Conservation (phyloP, 1,140 invertebrate species). For the Papilio aristodemus region DNA sequence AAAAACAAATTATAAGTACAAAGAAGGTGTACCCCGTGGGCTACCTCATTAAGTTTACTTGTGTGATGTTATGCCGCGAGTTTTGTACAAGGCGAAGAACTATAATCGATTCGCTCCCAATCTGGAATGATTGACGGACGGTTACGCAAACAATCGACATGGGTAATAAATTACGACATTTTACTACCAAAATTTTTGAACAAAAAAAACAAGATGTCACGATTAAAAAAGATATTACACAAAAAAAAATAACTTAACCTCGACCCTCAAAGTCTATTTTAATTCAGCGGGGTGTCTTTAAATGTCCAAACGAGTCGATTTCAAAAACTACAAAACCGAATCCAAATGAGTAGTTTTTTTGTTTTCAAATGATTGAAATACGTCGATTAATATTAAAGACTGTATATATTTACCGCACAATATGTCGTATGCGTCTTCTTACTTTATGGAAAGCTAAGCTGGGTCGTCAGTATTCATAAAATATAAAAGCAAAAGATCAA, state of each 20-base stretch:
- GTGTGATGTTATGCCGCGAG: slow-evolving; percentile 41
- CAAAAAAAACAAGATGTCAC: slow-evolving; percentile 10
- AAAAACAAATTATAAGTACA: neutral
- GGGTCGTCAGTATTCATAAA: slow-evolving; percentile 14
- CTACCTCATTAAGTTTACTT: slow-evolving; percentile 45
- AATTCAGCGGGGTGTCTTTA: too few species aligned
- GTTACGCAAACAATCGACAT: slow-evolving; percentile 58
- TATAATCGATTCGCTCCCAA: slow-evolving; percentile 56
- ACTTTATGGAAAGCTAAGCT: neutral
- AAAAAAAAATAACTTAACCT: neutral
- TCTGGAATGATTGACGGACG: slow-evolving; percentile 69
- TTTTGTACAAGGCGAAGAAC: slow-evolving; percentile 61
- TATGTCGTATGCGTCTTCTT: too few species aligned
- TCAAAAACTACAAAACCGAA: too few species aligned
- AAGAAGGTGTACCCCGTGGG: neutral
- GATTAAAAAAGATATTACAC: neutral
- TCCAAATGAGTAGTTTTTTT: too few species aligned
- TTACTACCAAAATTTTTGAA: slow-evolving; percentile 10
- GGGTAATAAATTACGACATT: slow-evolving; percentile 18
- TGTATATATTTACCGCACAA: too few species aligned
- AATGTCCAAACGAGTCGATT: too few species aligned
- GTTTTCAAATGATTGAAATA: too few species aligned
- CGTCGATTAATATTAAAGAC: too few species aligned
- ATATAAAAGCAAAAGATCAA: slow-evolving; percentile 28
- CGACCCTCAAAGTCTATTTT: neutral